Conservation (phyloP, 2,797 vertebrate species). For the Protonibea diacanthus region DNA sequence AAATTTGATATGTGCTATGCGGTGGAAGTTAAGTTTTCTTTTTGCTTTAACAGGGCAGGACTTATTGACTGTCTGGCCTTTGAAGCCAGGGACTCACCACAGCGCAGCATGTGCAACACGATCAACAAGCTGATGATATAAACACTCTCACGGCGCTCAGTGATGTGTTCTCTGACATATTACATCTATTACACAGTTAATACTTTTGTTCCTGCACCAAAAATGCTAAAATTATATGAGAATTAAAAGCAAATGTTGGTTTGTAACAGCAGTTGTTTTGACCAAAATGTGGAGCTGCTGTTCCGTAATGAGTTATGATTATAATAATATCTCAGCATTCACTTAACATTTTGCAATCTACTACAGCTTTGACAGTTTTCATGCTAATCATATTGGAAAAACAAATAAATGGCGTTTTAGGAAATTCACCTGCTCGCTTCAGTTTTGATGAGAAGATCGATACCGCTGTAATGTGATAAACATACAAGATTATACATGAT, state of each 20-base stretch:
- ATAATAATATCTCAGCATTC: neutral
- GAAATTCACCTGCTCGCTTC: neutral
- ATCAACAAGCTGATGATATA: constrained; percentile 38
- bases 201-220: neutral
- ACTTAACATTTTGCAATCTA: neutral
- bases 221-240: neutral
- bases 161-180: neutral
- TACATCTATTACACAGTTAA: neutral
- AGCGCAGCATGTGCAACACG: constrained; percentile 38
- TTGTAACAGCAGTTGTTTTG: neutral
- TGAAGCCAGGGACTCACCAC: constrained; percentile 50
- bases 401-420: no score
- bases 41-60: constrained; percentile 35
- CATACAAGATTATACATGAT: neutral
- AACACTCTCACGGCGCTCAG: constrained; percentile 11
- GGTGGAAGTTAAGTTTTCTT: constrained; percentile 40
- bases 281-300: neutral
- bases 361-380: neutral
- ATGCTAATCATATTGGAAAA: neutral
- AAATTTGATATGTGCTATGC: constrained; percentile 41
- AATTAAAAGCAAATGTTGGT: neutral
- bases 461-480: neutral
- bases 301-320: neutral
- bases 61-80: constrained; percentile 47
- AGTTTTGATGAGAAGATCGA: neutral